Conservation (phyloP, 1,140 invertebrate genomes). For the Formica selysi region DNA sequence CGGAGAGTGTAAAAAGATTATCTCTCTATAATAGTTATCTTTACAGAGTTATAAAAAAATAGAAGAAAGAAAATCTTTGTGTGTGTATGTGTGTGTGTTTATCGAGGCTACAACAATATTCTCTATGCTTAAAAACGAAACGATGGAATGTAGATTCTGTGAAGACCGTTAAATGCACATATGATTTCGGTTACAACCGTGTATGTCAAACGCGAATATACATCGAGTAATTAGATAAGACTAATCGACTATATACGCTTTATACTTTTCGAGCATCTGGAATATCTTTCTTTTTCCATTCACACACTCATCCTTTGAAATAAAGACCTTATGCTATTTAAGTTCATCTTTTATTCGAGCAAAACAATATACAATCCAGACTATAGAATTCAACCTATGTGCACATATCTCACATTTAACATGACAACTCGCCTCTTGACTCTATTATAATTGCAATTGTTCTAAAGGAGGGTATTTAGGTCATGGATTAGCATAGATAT, state of each 20-base stretch:
- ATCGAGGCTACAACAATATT: neutral
- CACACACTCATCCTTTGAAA: neutral
- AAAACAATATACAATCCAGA: neutral
- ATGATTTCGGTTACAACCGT: neutral
- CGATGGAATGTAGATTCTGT: too few species aligned
- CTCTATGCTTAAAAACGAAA: neutral
- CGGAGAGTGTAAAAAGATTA: neutral
- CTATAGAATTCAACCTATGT: neutral
- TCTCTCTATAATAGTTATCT: too few species aligned
- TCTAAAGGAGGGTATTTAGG: too few species aligned
- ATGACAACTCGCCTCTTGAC: too few species aligned
- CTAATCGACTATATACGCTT: neutral
- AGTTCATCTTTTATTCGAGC: neutral
- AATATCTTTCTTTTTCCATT: neutral
- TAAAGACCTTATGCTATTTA: constrained; percentile 6
- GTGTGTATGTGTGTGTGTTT: too few species aligned
- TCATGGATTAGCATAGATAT: too few species aligned
- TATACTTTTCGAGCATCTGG: neutral
- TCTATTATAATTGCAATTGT: too few species aligned
- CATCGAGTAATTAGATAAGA: constrained; percentile 8
- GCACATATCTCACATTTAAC: too few species aligned
- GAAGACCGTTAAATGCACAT: neutral
- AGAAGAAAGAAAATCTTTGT: neutral
- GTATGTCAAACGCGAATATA: neutral
- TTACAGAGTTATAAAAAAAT: neutral